Conservation (phyloP, 1,140 invertebrate species). For the Fragariocoptes setiger region DNA sequence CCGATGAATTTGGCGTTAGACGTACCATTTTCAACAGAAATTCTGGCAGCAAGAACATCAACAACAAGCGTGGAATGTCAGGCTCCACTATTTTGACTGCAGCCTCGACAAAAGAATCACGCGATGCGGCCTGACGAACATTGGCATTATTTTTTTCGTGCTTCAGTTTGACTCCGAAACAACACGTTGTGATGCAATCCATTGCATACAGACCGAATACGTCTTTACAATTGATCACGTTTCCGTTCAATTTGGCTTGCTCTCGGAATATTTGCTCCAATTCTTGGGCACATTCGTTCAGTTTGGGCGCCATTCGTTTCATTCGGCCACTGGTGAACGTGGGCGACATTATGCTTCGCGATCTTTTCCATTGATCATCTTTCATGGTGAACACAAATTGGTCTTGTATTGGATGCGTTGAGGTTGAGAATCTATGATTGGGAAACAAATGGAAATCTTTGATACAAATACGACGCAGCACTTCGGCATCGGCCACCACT, state of each 20-base stretch:
- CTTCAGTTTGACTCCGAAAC: background rate
- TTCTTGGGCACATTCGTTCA: slow-evolving; percentile 1
- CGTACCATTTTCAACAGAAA: background rate
- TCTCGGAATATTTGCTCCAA: background rate
- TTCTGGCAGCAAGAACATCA: background rate
- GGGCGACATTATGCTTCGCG: slow-evolving; percentile 3
- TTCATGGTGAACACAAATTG: background rate
- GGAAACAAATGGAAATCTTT: slow-evolving; percentile 4
- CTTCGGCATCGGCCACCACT: background rate
- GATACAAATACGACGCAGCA: background rate
- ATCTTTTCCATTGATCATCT: slow-evolving; percentile 12
- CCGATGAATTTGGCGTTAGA: background rate
- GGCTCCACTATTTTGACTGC: background rate
- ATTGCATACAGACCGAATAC: slow-evolving; percentile 4
- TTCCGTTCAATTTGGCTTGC: background rate
- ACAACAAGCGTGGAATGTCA: background rate
- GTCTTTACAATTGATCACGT: background rate
- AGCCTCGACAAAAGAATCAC: slow-evolving; percentile 2
- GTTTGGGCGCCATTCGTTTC: slow-evolving; percentile 1
- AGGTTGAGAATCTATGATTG: background rate
- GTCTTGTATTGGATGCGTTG: slow-evolving; percentile 1
- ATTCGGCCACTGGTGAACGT: slow-evolving; percentile 4
- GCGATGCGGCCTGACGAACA: background rate
- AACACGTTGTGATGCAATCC: slow-evolving; percentile 1
- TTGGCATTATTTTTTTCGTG: background rate